A percentile compares a stretch with the other conserved stretches of the same genome.
These are phyloP conservation scores for Harpegnathos saltator DNA, from an alignment of 1,140 invertebrate genomes.

Conservation along the genomic window DNA sequence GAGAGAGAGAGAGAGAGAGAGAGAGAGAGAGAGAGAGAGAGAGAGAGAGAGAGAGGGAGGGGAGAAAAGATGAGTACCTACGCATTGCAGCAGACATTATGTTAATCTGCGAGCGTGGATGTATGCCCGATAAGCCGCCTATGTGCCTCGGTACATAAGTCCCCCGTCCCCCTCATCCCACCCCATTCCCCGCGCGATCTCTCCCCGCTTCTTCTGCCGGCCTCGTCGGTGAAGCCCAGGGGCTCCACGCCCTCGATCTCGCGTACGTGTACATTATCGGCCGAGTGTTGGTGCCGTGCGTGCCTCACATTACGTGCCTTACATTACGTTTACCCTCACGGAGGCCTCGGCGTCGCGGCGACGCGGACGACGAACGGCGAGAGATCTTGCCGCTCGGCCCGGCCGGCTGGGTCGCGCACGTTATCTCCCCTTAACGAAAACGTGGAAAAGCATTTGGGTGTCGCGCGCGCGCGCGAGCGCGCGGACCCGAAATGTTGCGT, in stretches of 20 bases:
- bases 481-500: conserved; percentile 17
- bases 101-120: conserved; percentile 85
- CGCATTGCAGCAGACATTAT: conserved; percentile 85
- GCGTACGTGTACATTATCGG: conserved; percentile 71
- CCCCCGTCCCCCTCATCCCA: conserved; percentile 67
- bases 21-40: conserved; percentile 41
- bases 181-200: background rate
- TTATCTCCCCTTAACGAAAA: conserved; percentile 74
- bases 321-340: conserved; percentile 70
- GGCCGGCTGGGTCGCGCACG: background rate
- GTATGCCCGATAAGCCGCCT: conserved; percentile 84
- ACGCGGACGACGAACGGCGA: conserved; percentile 4
- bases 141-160: conserved; percentile 69
- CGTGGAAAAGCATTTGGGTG: conserved; percentile 70
- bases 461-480: conserved; percentile 46
- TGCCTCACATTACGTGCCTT: conserved; percentile 68
- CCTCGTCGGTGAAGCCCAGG: conserved; percentile 79
- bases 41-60: conserved; percentile 15
- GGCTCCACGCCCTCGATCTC: conserved; percentile 85
- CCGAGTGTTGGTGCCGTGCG: conserved; percentile 43
- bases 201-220: conserved; percentile 8
- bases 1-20: conserved; percentile 14
- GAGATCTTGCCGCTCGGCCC: conserved; percentile 1
- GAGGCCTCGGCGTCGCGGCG: conserved; percentile 23
- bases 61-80: conserved; percentile 77